phyloP scores from a whole-genome alignment of 2,113 vertebrate genomes.

The Ahaetulla prasina region DNA sequence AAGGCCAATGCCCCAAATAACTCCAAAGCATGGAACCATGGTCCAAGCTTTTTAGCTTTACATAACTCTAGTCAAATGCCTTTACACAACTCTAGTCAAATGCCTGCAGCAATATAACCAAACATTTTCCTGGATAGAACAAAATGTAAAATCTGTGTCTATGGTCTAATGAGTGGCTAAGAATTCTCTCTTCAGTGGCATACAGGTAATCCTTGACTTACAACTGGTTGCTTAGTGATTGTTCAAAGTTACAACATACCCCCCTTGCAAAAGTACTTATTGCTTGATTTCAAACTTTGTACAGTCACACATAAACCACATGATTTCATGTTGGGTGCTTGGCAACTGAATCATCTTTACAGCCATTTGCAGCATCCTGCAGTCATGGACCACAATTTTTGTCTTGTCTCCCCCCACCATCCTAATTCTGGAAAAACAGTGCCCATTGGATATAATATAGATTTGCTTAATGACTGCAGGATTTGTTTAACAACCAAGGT shows the following conservation, averaged over 20 bases:
- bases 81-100: neutral
- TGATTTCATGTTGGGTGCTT: too few relatives aligned
- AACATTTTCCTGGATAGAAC: neutral
- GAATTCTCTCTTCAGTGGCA: too few relatives aligned
- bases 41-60: neutral
- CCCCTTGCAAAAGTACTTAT: too few relatives aligned
- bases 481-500: neutral
- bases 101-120: neutral
- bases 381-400: neutral
- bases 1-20: neutral
- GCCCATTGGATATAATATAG: neutral
- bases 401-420: too few relatives aligned
- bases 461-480: neutral
- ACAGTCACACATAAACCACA: too few relatives aligned
- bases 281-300: too few relatives aligned
- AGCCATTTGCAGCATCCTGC: neutral
- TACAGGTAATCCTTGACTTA: too few relatives aligned
- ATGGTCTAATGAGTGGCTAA: neutral
- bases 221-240: too few relatives aligned
- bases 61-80: neutral
- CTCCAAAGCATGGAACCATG: neutral
- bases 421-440: neutral
- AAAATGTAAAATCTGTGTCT: neutral
- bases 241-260: too few relatives aligned
- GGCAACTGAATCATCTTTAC: neutral